A percentile compares a stretch with the other conserved stretches of the same genome.
Conservation (phyloP, 2,797 vertebrate species). For the Pangasius larnaudii region DNA sequence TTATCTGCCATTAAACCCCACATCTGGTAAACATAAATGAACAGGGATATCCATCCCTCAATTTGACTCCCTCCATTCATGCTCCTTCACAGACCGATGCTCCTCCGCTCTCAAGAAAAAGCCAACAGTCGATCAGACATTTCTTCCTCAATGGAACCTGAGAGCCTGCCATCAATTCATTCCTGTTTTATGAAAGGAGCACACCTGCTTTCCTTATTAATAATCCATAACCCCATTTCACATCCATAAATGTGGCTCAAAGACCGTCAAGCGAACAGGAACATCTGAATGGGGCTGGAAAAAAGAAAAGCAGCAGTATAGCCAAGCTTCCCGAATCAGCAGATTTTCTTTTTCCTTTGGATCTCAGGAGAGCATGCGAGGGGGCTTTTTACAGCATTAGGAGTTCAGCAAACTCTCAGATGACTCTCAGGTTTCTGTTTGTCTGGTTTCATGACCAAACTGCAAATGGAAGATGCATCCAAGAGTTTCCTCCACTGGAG, state of each 20-base stretch:
- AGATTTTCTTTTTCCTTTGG: constrained; percentile 53
- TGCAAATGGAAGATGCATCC: constrained; percentile 21
- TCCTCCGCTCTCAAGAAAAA: constrained; percentile 69
- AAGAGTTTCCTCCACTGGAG: constrained; percentile 20
- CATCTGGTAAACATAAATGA: constrained; percentile 48
- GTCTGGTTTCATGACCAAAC: constrained; percentile 20
- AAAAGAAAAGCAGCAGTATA: constrained; percentile 65
- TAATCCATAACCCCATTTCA: constrained; percentile 79
- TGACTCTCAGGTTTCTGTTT: constrained; percentile 27
- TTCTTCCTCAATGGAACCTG: constrained; percentile 78
- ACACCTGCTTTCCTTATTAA: constrained; percentile 74
- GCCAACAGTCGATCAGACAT: constrained; percentile 66
- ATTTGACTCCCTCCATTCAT: constrained; percentile 67
- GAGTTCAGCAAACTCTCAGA: constrained; percentile 26
- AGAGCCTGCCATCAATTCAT: constrained; percentile 48
- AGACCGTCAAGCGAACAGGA: constrained; percentile 63
- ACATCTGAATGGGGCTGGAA: constrained; percentile 72
- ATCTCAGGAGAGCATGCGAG: constrained; percentile 28
- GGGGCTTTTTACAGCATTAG: constrained; percentile 57
- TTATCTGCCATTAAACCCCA: constrained; percentile 79
- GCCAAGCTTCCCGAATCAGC: constrained; percentile 55
- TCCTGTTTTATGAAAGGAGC: constrained; percentile 73
- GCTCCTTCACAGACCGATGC: constrained; percentile 33
- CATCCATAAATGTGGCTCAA: constrained; percentile 41
- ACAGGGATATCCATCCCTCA: constrained; percentile 62